Base-by-base conservation (phyloP, 2,113 vertebrate species). In the Columba janthina region DNA sequence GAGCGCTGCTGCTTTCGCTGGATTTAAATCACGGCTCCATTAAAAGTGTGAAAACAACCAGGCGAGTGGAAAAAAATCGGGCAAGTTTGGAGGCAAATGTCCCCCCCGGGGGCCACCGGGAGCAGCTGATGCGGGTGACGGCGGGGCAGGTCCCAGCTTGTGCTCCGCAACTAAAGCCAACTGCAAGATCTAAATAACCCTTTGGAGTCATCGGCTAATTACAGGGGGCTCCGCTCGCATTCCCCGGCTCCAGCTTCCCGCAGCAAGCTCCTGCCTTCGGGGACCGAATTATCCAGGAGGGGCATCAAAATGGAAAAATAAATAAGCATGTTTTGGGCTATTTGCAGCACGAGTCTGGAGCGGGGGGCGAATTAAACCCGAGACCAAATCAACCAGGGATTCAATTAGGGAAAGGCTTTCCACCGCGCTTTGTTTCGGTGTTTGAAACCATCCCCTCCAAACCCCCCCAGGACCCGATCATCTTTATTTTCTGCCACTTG, bases 381-480 rank as follows among this genome's bases (percentile, higher is more conserved):
- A 66, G 88, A 32, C 74, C 89, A 96, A 94, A 97, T 95, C 94
- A 97, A 88, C 92, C 85, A 92, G 95, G 94, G 95, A 96, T 95
- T 94, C 93, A 97, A 95, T 96, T 95, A 96, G 79, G 90, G 72
- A 42, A 79, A 89, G 93, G 94, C 91, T 93, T 62, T 5, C 38
- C 5, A n/a, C 85, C 58, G 8, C 0, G 22, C 91, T 94, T 94
- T 75, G 89, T 89, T 24, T 56, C 32, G 3, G 56, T 34, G 79
- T 80, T 95, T 93, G 94, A 72, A 83, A 94, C 85, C 85, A 70
- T 12, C 18, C 75, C 25, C 8, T 26, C 1, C 1, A 51, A 72
- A 51, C 42, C 77, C 88, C 81, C 89, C 64, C 66, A 70, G 88
- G 94, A 91, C 75, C 19, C 6, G 32, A 44, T n/a, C 86, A n/a